These are phyloP conservation scores for Clusia tigrina DNA, from an alignment of 2,888 invertebrate genomes.

Conservation along the genomic window DNA sequence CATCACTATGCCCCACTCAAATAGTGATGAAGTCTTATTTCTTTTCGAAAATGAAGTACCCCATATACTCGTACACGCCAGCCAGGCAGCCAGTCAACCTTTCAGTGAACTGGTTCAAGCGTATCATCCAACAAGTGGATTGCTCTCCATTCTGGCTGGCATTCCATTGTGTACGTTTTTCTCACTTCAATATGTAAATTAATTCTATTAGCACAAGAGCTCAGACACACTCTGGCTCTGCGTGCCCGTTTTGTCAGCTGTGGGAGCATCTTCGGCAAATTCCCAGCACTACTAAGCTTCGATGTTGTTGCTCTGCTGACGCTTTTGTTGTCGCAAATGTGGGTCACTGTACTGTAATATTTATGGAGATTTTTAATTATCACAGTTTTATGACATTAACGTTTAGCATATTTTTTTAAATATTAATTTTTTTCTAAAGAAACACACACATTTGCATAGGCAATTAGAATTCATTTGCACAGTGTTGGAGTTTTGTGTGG, in stretches of 20 bases:
- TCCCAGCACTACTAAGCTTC: background rate
- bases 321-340: background rate
- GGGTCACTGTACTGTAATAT: conserved; percentile 11
- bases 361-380: conserved; percentile 17
- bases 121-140: too few relatives aligned
- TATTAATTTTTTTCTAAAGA: too few relatives aligned
- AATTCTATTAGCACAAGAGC: background rate
- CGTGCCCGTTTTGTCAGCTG: background rate
- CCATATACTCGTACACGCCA: background rate
- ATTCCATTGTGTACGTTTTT: background rate
- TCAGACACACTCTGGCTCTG: background rate
- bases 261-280: background rate
- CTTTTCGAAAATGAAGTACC: background rate
- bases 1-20: background rate
- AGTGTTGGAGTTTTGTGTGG: too few relatives aligned
- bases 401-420: background rate
- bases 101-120: too few relatives aligned
- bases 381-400: too few relatives aligned
- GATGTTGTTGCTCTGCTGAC: background rate
- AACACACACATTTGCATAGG: too few relatives aligned
- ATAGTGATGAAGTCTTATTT: background rate
- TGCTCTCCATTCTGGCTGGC: background rate
- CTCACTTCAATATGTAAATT: background rate
- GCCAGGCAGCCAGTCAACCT: too few relatives aligned
- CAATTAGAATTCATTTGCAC: too few relatives aligned